Evolutionary conservation across 1,140 invertebrate species (phyloP).

Genomic region (Bicyclus anynana): DNA sequence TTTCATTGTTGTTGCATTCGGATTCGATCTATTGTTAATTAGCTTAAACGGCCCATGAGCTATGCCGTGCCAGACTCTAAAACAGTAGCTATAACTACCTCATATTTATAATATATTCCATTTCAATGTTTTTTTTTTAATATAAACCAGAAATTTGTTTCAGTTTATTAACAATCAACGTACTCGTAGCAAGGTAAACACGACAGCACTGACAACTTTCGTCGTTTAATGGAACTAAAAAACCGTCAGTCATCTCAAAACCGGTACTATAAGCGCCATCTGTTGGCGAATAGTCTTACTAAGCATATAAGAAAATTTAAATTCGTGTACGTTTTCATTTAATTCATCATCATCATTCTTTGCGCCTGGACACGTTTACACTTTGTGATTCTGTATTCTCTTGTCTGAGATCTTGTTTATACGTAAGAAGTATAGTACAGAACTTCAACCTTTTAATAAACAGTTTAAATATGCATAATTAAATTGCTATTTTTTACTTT

Average conservation of each 20-base stretch:
- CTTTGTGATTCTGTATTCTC: no score
- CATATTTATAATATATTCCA: no score
- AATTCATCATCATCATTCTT: no score
- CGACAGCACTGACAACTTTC: slow-evolving; percentile 31
- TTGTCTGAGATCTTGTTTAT: no score
- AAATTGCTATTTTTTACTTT: no score
- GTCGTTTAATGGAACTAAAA: slow-evolving; percentile 46
- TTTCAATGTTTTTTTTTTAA: no score
- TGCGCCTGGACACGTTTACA: no score
- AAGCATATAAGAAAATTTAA: background rate
- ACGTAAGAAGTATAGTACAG: no score
- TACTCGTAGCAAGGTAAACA: background rate
- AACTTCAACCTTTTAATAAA: no score
- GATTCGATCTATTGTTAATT: slow-evolving; percentile 75
- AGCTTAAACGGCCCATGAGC: slow-evolving; percentile 70
- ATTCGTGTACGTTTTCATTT: no score
- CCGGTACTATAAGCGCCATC: slow-evolving; percentile 50
- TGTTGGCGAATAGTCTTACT: slow-evolving; percentile 55
- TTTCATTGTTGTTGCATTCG: slow-evolving; percentile 72
- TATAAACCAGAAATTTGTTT: no score
- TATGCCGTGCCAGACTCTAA: slow-evolving; percentile 34
- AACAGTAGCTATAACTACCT: background rate
- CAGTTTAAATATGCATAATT: no score
- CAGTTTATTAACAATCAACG: background rate
- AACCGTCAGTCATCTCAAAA: background rate